Base-by-base conservation (phyloP, 1,140 invertebrate species). In the Triops cancriformis region DNA sequence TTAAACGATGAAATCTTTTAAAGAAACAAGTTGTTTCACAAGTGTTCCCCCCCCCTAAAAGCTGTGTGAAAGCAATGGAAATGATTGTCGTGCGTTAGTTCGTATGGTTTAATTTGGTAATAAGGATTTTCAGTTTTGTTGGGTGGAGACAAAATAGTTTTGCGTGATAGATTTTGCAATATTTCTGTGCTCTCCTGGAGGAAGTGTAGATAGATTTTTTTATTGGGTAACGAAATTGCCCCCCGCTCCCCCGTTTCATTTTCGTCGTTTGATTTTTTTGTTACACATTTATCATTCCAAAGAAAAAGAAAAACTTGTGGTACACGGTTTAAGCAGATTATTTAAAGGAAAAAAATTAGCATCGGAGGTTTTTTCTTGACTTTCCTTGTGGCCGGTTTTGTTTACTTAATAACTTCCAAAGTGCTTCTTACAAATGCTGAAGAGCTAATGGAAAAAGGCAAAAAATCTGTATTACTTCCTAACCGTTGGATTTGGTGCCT, bases 131-230 rank as follows among this genome's bases (percentile, higher is more conserved):
- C 14, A 18, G 23, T 23, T 64, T 64, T 64, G 14, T 18, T 64
- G 51, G 51, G 14, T 18, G 51, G 51, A 64, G 23, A 37, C 31
- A 37, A 37, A 37, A 37, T 37, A 64, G 51, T 9, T 18, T 64
- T 23, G 51, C 51, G 51, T 64, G 51, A 64, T 64, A 64, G 51
- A 23, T 64, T 37, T 64, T 64, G 51, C 51, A 64, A 64, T 64
- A 64, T 64, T 64, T 64, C 51, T 64, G 18, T 64, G 51, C 51
- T 23, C 51, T 23, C 23, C 9, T 64, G n/a, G 51, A 64, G 18
- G 23, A n/a, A 64, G 10, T 64, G 51, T 64, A 64, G 51, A 64
- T 64, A 64, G 51, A 64, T 64, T 64, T 64, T 45, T 45, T 64
- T n/a, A 18, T 64, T 37, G 31, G 31, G 31, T 4, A 37, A 37